Base-by-base conservation (phyloP, 1,140 invertebrate genomes). In the Stenopsyche tienmushanensis region DNA sequence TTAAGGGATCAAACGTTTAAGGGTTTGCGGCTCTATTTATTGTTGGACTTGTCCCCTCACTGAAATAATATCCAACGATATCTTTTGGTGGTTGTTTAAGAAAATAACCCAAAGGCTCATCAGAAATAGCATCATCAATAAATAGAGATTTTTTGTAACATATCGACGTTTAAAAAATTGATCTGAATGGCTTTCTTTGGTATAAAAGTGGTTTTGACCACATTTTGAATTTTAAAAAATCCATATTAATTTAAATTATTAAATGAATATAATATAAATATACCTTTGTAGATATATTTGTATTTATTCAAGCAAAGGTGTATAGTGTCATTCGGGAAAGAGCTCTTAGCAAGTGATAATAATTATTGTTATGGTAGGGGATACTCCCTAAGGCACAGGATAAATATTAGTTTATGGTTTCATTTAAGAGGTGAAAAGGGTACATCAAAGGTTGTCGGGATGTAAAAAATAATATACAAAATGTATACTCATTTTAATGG, bases 341-440 rank as follows among this genome's bases (percentile, higher is more conserved):
- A n/a, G n/a, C 50, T n/a, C n/a, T 53, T 62, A 44, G 58, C 58
- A 60, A 42, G 58, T 39, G 63, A 65, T 62, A 49, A 66, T 64
- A 64, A 54, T 70, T 25, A 59, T 64, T 70, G 49, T 66, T 70
- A 60, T 64, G 44, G 58, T 66, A 64, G 64, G 64, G 64, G 64
- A 49, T 17, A 15, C 44, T 25, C 67, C 52, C 53, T 9, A 26
- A 65, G 13, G 20, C 25, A 64, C 47, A 53, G 60, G 63, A 70
- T 66, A 70, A 70, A 70, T 70, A 66, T 70, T 66, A 52, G 59
- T 66, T 70, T 70, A 70, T 64, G 64, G 64, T 63, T 64, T 70
- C 64, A 55, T 70, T 66, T 41, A 53, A 65, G 64, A 64, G 59
- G 53, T 70, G 47, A 60, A 60, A 64, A 47, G 64, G 42, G 21